These are phyloP conservation scores for Eupsittula cactorum DNA, from an alignment of 2,113 vertebrate species.

Conservation along the genomic window DNA sequence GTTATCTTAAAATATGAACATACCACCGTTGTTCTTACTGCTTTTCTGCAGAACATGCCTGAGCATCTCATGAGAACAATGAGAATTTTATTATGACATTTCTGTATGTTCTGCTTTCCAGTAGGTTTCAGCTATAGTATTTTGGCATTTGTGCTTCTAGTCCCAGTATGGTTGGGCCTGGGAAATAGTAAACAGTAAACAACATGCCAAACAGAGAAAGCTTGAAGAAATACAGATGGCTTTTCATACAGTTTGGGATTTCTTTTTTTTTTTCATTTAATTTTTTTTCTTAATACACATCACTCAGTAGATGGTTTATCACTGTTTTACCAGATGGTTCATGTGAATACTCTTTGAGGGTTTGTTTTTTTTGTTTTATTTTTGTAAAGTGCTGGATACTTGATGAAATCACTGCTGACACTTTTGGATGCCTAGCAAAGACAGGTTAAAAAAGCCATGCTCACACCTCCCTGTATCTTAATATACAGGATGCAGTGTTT, in stretches of 20 bases:
- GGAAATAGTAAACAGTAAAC: neutral
- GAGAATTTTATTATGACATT: neutral
- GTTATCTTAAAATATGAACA: neutral
- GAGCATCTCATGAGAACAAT: neutral
- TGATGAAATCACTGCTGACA: neutral
- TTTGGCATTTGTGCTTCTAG: neutral
- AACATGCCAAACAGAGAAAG: neutral
- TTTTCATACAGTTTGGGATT: neutral
- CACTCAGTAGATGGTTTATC: neutral
- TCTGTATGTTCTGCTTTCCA: neutral
- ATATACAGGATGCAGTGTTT: neutral
- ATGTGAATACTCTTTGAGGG: neutral
- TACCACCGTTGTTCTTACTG: neutral
- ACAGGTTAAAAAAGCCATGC: neutral
- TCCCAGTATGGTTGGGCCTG: neutral
- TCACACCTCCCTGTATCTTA: neutral
- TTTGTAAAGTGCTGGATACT: neutral
- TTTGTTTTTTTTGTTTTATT: rapidly evolving
- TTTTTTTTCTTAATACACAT: neutral
- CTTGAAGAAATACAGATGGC: neutral
- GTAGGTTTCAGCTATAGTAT: neutral
- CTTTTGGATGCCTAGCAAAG: neutral
- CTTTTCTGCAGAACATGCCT: neutral
- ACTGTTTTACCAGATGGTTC: neutral
- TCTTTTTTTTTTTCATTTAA: neutral